phyloP scores from a whole-genome alignment of 2,888 invertebrate genomes.

The Nymphalis urticae region DNA sequence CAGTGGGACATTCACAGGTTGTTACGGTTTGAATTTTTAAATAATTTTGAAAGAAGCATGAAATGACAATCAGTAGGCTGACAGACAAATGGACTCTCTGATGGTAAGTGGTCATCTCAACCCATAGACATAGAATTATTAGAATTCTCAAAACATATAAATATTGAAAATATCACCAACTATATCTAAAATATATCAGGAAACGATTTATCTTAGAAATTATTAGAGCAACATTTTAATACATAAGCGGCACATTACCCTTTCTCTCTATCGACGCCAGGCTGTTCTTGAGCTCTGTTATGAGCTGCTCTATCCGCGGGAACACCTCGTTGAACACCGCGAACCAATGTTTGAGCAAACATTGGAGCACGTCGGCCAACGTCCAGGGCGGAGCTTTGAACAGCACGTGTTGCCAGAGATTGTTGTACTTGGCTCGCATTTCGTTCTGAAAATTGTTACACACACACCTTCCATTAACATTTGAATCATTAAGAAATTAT shows the following conservation, averaged over 20 bases:
- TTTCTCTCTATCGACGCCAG: conserved; percentile 56
- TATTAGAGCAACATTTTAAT: not conserved
- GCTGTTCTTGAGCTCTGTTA: conserved; percentile 59
- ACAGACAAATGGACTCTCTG: too few relatives aligned
- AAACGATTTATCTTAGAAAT: too few relatives aligned
- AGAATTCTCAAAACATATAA: too few relatives aligned
- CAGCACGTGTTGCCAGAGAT: conserved; percentile 77
- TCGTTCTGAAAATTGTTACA: conserved; percentile 68
- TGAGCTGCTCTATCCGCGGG: conserved; percentile 67
- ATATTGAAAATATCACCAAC: not conserved
- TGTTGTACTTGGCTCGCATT: conserved; percentile 81
- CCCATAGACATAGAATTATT: too few relatives aligned
- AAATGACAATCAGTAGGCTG: too few relatives aligned
- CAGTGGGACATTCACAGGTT: too few relatives aligned
- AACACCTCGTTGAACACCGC: conserved; percentile 81
- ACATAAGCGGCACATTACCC: conserved; percentile 46
- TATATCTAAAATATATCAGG: too few relatives aligned
- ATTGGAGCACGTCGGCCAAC: conserved; percentile 75
- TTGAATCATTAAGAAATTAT: too few relatives aligned
- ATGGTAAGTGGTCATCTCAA: too few relatives aligned
- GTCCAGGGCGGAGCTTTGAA: conserved; percentile 82
- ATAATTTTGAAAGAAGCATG: too few relatives aligned
- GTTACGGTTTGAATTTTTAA: too few relatives aligned
- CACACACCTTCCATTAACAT: too few relatives aligned
- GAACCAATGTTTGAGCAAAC: conserved; percentile 82